Conservation (phyloP, 2,113 vertebrate species). For the Cichladusa arquata region DNA sequence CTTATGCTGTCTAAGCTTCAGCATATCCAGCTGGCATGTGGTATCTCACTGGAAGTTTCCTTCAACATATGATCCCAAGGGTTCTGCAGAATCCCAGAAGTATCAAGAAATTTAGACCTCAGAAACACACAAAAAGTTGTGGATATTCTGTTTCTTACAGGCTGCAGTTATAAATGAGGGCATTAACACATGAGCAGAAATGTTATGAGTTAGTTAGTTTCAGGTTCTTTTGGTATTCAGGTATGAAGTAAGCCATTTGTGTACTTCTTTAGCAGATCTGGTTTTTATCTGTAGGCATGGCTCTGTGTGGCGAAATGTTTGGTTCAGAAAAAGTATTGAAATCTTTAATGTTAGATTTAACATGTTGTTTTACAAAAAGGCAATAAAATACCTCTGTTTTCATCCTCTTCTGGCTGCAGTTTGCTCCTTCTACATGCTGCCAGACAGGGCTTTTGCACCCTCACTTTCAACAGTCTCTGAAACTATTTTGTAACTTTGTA, state of each 20-base stretch:
- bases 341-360: background rate
- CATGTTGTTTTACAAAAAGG: background rate
- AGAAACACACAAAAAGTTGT: background rate
- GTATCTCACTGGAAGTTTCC: background rate
- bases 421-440: background rate
- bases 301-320: background rate
- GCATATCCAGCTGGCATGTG: background rate
- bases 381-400: background rate
- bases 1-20: background rate
- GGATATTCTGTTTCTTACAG: background rate
- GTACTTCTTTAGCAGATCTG: background rate
- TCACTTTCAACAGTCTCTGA: background rate
- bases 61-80: fast-evolving
- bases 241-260: background rate
- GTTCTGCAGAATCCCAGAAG: background rate
- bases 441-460: background rate
- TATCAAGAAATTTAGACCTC: background rate
- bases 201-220: background rate
- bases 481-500: background rate
- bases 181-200: background rate
- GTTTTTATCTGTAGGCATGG: background rate
- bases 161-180: background rate
- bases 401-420: background rate
- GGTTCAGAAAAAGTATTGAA: background rate
- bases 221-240: background rate